Base-by-base conservation (phyloP, 1,140 invertebrate species). In the Argopecten irradians region DNA sequence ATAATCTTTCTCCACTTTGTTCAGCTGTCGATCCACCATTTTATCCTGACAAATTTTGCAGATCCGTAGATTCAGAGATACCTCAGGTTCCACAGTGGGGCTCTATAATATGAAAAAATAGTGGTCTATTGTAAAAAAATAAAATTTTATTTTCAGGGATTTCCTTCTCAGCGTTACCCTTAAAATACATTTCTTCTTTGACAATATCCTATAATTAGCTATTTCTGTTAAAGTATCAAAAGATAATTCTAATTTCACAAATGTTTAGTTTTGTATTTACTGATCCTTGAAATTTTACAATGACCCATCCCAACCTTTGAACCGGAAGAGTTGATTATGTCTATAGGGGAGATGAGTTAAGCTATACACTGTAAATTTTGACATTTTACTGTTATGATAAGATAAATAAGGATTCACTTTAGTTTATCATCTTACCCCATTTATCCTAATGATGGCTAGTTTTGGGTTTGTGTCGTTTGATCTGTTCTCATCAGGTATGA, bases 61-160 rank as follows among this genome's bases (percentile, higher is more conserved):
- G 16, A 94, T 91, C 84, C 93, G 87, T 33, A 94, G 83, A 36
- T 92, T 90, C 82, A 93, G 55, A 34, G 93, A 92, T 19, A 94
- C 83, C 83, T 94, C 93, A 33, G 94, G 94, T 35, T 94, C 93
- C 34, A 90, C 90, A 11, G 90, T 92, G 36, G 93, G 94, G 90
- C 94, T 92, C 94, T 94, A 90, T 14, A 89, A 83, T 35, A 87
- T 16, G 16, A 34, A 32, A 14, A 88, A 88, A 55, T 83, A 2
- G 7, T 83, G 11, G 82, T 14, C 13, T n/a, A 85, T 85, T 11
- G 13, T 34, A 28, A 14, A 86, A 22, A 22, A 2, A 22, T 9
- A 86, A 86, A 39, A 35, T 22, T 34, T 85, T 14, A 28, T 22
- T 9, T 8, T 43, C 19, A 19, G 22, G 7, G n/a, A 32, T 22